These are phyloP conservation scores for Okapia johnstoni DNA, from an alignment of 2,113 vertebrate species.

Conservation along the genomic window DNA sequence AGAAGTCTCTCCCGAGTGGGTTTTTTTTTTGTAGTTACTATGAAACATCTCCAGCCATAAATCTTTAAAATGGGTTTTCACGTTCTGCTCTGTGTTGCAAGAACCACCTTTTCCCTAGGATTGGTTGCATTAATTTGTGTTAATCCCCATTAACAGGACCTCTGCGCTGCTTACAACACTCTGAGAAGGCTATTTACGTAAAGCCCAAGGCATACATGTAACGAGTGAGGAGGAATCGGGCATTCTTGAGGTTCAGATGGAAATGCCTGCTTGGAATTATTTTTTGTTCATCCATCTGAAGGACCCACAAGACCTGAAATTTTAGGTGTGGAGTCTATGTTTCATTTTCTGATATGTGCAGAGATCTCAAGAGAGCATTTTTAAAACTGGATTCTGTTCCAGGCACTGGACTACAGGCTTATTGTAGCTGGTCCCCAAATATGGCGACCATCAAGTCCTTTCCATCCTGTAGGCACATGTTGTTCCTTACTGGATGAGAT, in stretches of 20 bases:
- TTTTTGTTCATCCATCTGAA: neutral
- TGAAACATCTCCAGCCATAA: neutral
- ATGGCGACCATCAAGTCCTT: accelerated
- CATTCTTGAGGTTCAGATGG: neutral
- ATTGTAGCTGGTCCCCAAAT: neutral
- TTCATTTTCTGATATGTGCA: neutral
- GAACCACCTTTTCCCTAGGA: neutral
- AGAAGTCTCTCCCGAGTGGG: conserved; percentile 32
- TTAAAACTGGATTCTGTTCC: neutral
- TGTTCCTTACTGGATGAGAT: neutral
- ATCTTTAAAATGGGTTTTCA: conserved; percentile 20
- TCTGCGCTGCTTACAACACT: neutral
- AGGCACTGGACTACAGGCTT: neutral
- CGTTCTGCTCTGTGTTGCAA: neutral
- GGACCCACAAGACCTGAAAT: neutral
- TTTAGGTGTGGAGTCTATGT: neutral
- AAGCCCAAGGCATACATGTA: neutral
- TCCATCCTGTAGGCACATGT: accelerated
- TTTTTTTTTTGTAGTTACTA: neutral
- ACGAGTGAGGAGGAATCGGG: neutral
- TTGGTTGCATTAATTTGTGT: neutral
- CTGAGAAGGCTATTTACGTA: neutral
- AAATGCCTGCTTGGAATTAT: neutral
- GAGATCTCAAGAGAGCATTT: neutral
- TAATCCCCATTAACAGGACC: neutral